Base-by-base conservation (phyloP, 1,140 invertebrate genomes). In the Caenorhabditis remanei region DNA sequence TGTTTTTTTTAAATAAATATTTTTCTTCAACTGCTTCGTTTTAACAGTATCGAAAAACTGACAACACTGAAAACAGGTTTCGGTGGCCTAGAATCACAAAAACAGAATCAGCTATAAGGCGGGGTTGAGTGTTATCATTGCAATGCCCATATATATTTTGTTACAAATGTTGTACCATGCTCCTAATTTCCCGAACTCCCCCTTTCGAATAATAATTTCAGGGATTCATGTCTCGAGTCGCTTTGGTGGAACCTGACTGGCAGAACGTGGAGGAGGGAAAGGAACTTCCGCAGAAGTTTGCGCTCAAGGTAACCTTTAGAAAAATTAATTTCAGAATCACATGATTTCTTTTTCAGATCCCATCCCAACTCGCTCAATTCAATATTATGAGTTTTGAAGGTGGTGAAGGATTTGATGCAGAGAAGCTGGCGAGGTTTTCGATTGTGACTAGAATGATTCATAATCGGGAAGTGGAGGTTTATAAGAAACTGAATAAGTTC, bases 141-240 rank as follows among this genome's bases (percentile, higher is more conserved):
- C n/a, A n/a, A n/a, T n/a, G n/a, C n/a, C n/a, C n/a, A n/a, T n/a
- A n/a, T n/a, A n/a, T n/a, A n/a, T n/a, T n/a, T n/a, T n/a, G n/a
- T n/a, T n/a, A n/a, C n/a, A n/a, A n/a, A n/a, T n/a, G n/a, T n/a
- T n/a, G n/a, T n/a, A n/a, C n/a, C n/a, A n/a, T n/a, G n/a, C n/a
- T n/a, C n/a, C n/a, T n/a, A n/a, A n/a, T n/a, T n/a, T n/a, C n/a
- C n/a, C n/a, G n/a, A n/a, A n/a, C n/a, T n/a, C n/a, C n/a, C n/a
- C n/a, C n/a, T n/a, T n/a, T n/a, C n/a, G n/a, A n/a, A n/a, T n/a
- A n/a, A n/a, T n/a, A n/a, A n/a, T 58, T 58, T 65, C n/a, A 85
- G 84, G 84, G 84, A 21, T 85, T 67, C 50, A 67, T 67, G 58
- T 67, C 84, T 21, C 61, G 21, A 67, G 67, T 67, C 41, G 58